Conservation (phyloP, 2,797 vertebrate genomes). For the Rhincodon typus region DNA sequence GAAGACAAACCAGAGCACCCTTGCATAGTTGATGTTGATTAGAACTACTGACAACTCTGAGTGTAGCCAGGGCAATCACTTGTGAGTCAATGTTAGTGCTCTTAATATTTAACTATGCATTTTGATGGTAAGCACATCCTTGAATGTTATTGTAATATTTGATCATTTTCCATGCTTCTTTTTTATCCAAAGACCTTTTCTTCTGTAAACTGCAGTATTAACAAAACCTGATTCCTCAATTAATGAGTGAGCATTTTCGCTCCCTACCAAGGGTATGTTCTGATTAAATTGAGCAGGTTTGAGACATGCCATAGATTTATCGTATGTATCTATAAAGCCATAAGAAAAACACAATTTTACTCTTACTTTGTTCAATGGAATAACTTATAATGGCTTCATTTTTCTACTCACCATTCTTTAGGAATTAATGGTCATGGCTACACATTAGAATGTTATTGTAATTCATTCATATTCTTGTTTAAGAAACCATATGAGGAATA, state of each 20-base stretch:
- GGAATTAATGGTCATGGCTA: background rate
- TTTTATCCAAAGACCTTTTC: constrained; percentile 22
- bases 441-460: background rate
- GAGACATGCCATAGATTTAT: background rate
- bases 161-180: constrained; percentile 5
- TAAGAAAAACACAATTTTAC: constrained; percentile 4
- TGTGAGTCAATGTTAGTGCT: constrained; percentile 1
- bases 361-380: constrained; percentile 22
- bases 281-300: constrained; percentile 11
- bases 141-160: constrained; percentile 5
- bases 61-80: background rate
- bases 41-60: constrained; percentile 21
- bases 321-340: background rate
- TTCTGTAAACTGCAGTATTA: constrained; percentile 19
- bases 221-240: background rate
- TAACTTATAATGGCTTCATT: constrained; percentile 29
- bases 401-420: constrained; percentile 21
- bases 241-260: constrained; percentile 12
- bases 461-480: background rate
- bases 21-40: background rate
- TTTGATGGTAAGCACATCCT: constrained; percentile 18
- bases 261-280: background rate
- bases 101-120: constrained; percentile 16
- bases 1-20: background rate
- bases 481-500: background rate